Evolutionary conservation across 53 echinoderm and acorn worm genomes (phyloP).

Genomic region (Stichopus horrens): DNA sequence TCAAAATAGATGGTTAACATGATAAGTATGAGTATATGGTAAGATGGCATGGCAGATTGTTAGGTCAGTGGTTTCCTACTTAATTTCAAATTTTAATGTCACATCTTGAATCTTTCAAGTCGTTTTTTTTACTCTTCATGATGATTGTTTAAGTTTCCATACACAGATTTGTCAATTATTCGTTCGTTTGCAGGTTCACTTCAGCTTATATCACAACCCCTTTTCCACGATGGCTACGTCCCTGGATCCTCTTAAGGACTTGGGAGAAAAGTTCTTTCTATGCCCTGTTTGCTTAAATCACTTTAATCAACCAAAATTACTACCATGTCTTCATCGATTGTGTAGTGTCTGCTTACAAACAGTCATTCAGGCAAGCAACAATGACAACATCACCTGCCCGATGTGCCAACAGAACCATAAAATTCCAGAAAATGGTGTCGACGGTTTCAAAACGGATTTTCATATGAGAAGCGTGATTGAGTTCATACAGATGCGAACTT

Average conservation of each 20-base stretch:
- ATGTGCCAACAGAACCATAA: not conserved
- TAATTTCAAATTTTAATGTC: too few relatives aligned
- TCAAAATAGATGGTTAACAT: too few relatives aligned
- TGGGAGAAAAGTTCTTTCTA: conserved; percentile 8
- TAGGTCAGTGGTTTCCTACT: too few relatives aligned
- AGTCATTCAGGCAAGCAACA: not conserved
- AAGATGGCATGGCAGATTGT: too few relatives aligned
- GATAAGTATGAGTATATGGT: too few relatives aligned
- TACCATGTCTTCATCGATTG: conserved; percentile 31
- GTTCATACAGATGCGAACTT: conserved; percentile 7
- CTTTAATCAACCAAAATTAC: conserved; percentile 9
- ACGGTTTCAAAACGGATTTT: conserved; percentile 25
- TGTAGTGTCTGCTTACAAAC: conserved; percentile 11
- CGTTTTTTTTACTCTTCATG: too few relatives aligned
- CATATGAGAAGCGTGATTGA: conserved; percentile 10
- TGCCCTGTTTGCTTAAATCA: conserved; percentile 18
- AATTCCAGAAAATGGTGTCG: conserved; percentile 1
- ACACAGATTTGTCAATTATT: too few relatives aligned
- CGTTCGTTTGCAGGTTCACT: too few relatives aligned
- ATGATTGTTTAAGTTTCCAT: too few relatives aligned
- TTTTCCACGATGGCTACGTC: not conserved
- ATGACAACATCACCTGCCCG: not conserved
- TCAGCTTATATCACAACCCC: too few relatives aligned
- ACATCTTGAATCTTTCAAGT: too few relatives aligned
- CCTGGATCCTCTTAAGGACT: not conserved